A percentile compares a stretch with the other conserved stretches of the same genome.
Evolutionary conservation across 2,113 vertebrate genomes (phyloP).

Genomic region (Lophotis ruficrista): DNA sequence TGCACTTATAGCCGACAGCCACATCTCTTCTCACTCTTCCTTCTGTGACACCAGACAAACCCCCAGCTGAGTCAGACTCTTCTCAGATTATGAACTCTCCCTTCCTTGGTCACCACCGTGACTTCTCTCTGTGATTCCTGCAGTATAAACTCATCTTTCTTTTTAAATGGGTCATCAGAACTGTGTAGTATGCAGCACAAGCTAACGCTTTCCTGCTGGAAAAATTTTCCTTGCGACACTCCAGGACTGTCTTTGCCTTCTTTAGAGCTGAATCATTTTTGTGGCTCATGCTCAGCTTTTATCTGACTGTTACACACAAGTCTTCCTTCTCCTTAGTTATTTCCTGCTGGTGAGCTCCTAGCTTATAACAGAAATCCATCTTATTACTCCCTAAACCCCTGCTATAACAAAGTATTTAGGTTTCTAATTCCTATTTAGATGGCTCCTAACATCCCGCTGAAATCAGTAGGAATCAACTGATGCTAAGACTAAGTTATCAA

Average conservation of each 20-base stretch:
- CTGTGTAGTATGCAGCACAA: not conserved
- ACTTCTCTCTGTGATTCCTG: not conserved
- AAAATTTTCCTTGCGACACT: not conserved
- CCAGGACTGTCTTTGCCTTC: not conserved
- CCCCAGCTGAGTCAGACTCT: not conserved
- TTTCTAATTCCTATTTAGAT: slow-evolving; percentile 27
- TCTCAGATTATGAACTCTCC: not conserved
- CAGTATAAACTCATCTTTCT: not conserved
- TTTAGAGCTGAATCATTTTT: not conserved
- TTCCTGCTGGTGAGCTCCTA: slow-evolving; percentile 3
- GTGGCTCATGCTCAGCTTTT: not conserved
- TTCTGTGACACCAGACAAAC: not conserved
- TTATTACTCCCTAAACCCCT: not conserved
- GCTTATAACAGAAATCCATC: slow-evolving; percentile 18
- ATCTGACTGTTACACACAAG: not conserved
- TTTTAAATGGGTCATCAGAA: not conserved
- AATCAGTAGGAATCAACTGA: slow-evolving; percentile 12
- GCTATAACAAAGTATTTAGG: slow-evolving; percentile 11
- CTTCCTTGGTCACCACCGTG: not conserved
- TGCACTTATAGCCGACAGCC: not conserved
- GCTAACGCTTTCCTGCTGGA: not conserved
- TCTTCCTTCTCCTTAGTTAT: not conserved
- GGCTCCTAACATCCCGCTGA: not conserved
- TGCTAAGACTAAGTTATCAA: not conserved
- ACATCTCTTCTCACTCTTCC: not conserved